Conservation (phyloP, 2,888 invertebrate species). For the Archaeoteleia sp. region DNA sequence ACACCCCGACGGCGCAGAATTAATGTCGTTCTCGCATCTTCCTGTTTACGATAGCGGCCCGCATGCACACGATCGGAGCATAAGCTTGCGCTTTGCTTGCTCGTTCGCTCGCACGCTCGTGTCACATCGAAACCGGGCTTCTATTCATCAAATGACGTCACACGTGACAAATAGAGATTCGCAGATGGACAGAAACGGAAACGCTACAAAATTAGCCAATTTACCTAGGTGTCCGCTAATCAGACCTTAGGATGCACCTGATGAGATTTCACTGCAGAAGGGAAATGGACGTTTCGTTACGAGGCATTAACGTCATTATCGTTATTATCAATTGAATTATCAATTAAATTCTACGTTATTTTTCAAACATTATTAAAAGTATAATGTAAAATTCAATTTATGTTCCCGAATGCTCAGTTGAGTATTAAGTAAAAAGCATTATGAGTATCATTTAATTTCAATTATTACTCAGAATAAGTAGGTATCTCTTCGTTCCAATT, state of each 20-base stretch:
- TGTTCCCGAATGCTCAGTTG: too few relatives aligned
- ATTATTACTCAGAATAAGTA: too few relatives aligned
- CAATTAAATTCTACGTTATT: conserved; percentile 32
- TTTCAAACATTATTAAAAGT: too few relatives aligned
- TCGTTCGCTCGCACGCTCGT: conserved; percentile 25
- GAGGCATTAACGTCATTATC: conserved; percentile 23
- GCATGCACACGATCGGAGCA: conserved; percentile 34
- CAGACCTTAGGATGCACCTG: conserved; percentile 35
- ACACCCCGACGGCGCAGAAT: conserved; percentile 19
- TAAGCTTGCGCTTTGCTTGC: conserved; percentile 34
- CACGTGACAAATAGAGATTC: conserved; percentile 37
- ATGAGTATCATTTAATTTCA: too few relatives aligned
- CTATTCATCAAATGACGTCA: conserved; percentile 37
- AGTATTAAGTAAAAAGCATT: too few relatives aligned
- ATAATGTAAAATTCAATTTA: too few relatives aligned
- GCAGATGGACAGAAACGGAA: conserved; percentile 32
- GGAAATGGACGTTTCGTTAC: conserved; percentile 19
- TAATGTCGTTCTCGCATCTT: conserved; percentile 42
- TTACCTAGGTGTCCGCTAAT: conserved; percentile 43
- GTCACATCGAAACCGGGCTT: conserved; percentile 19
- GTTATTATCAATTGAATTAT: conserved; percentile 38
- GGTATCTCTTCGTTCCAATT: too few relatives aligned
- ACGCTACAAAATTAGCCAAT: conserved; percentile 42
- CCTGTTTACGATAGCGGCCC: conserved; percentile 40
- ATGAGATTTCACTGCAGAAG: conserved; percentile 23